Evolutionary conservation across 2,113 vertebrate genomes (phyloP), one percentile per base, ranked within the genome.

Genomic region (Catharus bicknelli): DNA sequence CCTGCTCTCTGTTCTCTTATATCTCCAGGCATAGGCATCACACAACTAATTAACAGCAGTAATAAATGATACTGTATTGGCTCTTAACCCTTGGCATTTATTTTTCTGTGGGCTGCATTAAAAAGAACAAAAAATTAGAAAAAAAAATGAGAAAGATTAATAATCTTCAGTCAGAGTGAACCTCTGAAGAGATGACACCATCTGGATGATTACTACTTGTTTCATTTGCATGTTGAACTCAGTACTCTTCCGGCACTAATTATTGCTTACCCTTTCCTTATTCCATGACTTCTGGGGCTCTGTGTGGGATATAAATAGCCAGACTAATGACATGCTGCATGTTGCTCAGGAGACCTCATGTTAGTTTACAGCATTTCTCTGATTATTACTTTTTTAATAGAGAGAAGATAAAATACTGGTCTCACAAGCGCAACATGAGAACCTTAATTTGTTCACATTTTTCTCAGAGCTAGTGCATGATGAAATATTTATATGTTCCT

Each of bases 141-240:
- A 45, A 45, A 10, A 21, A 47, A 47, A 38, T 13, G 4, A 32
- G 16, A 29, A 80, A 91, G 81, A 87, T 94, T 95, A 95, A 96
- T 77, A 95, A 91, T 95, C 77, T 53, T 90, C 92, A 91, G 72
- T 83, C 92, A 93, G 53, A 87, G 17, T 53, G 77, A 73, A 93
- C 88, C 72, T 94, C 93, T 0, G 2, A 95, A 95, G 97, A 95
- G 89, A 93, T 93, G 93, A 95, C 94, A 97, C 94, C 93, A 96
- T 91, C 91, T 95, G 90, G 94, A 92, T 96, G 96, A 95, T 97
- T 96, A 96, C 91, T 95, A 87, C 78, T 95, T 96, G 93, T 96
- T 95, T 88, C 94, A 93, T 96, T 97, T 95, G 90, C 69, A 93
- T 19, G 5, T 90, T 95, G 92, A 95, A 96, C 95, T 95, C 86